A percentile compares a stretch with the other conserved stretches of the same genome.
These are phyloP conservation scores for Drosophila longiperda DNA, from an alignment of 2,888 invertebrate genomes.

Conservation along the genomic window DNA sequence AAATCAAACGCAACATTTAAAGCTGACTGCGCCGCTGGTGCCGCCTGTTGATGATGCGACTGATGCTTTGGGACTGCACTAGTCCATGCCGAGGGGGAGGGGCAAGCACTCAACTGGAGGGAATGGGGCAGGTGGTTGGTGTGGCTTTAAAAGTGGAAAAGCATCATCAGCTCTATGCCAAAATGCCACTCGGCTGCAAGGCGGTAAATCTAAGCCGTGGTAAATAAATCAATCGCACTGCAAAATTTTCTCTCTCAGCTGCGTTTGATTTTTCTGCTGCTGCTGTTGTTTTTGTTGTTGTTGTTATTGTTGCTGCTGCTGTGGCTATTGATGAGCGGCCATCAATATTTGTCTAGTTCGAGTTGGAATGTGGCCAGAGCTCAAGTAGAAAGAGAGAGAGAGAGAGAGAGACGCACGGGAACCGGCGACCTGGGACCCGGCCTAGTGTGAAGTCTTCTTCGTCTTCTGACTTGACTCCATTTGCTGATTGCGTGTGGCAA, in stretches of 20 bases:
- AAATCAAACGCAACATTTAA: slow-evolving; percentile 77
- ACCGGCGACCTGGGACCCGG: slow-evolving; percentile 55
- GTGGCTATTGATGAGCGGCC: slow-evolving; percentile 80
- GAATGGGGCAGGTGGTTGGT: slow-evolving; percentile 9
- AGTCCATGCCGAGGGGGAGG: slow-evolving; percentile 10
- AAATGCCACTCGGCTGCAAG: slow-evolving; percentile 73
- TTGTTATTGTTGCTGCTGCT: slow-evolving; percentile 40
- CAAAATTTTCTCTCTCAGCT: slow-evolving; percentile 63
- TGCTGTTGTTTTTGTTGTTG: slow-evolving; percentile 26
- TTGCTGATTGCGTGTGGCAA: slow-evolving; percentile 77
- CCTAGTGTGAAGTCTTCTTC: slow-evolving; percentile 58
- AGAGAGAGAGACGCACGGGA: slow-evolving; percentile 27
- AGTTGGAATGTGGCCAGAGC: slow-evolving; percentile 73
- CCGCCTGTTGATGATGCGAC: slow-evolving; percentile 51
- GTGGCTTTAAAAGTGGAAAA: slow-evolving; percentile 55
- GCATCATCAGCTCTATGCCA: slow-evolving; percentile 78
- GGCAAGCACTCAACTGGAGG: neutral
- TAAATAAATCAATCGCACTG: slow-evolving; percentile 82
- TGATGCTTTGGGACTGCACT: slow-evolving; percentile 29
- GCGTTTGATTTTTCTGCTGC: slow-evolving; percentile 35
- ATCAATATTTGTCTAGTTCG: slow-evolving; percentile 82
- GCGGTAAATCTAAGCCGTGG: slow-evolving; percentile 81
- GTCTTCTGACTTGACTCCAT: slow-evolving; percentile 38
- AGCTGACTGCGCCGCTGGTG: slow-evolving; percentile 58
- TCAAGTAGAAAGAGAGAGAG: slow-evolving; percentile 2